A percentile compares a stretch with the other conserved stretches of the same genome.
Evolutionary conservation across 2,888 invertebrate species (phyloP).

Genomic region (Callimorpha dominula): DNA sequence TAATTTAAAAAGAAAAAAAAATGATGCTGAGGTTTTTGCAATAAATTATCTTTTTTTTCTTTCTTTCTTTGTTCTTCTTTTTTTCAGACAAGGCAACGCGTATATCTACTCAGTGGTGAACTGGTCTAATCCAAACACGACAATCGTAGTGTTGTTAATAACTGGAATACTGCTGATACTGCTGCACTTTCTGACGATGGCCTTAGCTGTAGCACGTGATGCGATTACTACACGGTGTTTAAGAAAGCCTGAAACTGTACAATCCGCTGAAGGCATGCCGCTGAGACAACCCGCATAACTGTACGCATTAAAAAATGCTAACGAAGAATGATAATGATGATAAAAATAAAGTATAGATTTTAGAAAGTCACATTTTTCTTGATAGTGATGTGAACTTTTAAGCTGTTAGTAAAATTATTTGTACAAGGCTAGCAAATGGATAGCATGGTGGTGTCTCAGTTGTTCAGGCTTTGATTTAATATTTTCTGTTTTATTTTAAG

Average conservation of each 20-base stretch:
- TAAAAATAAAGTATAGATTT: background rate
- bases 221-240: constrained; percentile 56
- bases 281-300: constrained; percentile 54
- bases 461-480: background rate
- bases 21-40: too few relatives aligned
- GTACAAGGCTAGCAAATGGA: background rate
- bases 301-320: constrained; percentile 22
- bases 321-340: background rate
- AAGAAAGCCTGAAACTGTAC: constrained; percentile 53
- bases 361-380: constrained; percentile 10
- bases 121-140: constrained; percentile 89
- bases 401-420: background rate
- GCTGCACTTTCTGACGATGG: constrained; percentile 87
- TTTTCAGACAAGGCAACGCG: constrained; percentile 86
- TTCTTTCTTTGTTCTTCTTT: constrained; percentile 6
- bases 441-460: background rate
- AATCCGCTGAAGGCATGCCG: constrained; percentile 63
- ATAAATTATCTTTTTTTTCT: too few relatives aligned
- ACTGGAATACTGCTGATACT: constrained; percentile 88
- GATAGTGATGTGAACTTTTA: constrained; percentile 6
- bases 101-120: constrained; percentile 92
- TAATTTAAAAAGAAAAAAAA: too few relatives aligned
- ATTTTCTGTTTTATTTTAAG: background rate
- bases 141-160: constrained; percentile 87
- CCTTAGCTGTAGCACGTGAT: constrained; percentile 84